Percentiles rank a stretch among this genome's conserved stretches.
Evolutionary conservation across 2,888 invertebrate genomes (phyloP).

Genomic region (Mesorhabditis spiculigera): DNA sequence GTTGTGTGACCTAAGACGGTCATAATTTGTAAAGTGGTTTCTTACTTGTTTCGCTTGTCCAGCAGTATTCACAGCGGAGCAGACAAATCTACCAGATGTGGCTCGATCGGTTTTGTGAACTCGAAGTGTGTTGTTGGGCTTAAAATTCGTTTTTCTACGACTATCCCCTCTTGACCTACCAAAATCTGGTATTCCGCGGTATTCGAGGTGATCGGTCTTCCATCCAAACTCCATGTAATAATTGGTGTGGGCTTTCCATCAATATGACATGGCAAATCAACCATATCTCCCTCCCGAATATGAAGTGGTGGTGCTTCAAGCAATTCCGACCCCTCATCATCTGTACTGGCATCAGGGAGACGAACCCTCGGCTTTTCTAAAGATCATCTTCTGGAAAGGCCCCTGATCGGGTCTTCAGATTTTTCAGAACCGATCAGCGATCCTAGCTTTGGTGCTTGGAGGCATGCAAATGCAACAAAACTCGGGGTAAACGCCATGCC

Average conservation of each 20-base stretch:
- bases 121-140: constrained; percentile 49
- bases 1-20: constrained; percentile 11
- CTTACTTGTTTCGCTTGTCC: constrained; percentile 62
- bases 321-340: not conserved
- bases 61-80: constrained; percentile 67
- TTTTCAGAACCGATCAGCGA: not conserved
- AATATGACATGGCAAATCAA: constrained; percentile 39
- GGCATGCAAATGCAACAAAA: not conserved
- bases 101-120: constrained; percentile 39
- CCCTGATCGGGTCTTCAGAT: not conserved
- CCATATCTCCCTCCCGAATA: constrained; percentile 30
- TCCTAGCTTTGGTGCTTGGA: not conserved
- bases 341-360: not conserved
- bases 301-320: not conserved
- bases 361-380: not conserved
- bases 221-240: constrained; percentile 61
- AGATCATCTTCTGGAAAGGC: not conserved
- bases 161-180: constrained; percentile 23
- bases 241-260: constrained; percentile 60
- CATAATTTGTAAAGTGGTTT: not conserved
- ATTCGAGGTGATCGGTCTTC: constrained; percentile 43
- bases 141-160: constrained; percentile 12
- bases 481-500: not conserved
- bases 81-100: constrained; percentile 64
- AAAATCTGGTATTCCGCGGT: constrained; percentile 37